A percentile compares a stretch with the other conserved stretches of the same genome.
phyloP scores from a whole-genome alignment of 1,140 invertebrate genomes.

The Laupala kohalensis region DNA sequence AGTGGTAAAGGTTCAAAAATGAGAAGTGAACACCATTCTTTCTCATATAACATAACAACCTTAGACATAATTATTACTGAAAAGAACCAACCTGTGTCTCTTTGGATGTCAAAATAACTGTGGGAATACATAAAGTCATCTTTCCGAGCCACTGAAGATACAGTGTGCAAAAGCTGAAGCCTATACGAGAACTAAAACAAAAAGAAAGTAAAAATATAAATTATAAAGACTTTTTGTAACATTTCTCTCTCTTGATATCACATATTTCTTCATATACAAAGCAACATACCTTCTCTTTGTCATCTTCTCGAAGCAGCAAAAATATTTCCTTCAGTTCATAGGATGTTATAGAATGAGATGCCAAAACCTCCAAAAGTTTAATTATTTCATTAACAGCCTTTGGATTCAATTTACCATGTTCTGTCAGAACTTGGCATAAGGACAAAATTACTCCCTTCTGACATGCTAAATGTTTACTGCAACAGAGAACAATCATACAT shows the following conservation, averaged over 20 bases:
- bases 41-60: no score
- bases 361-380: slow-evolving; percentile 39
- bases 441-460: slow-evolving; percentile 26
- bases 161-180: slow-evolving; percentile 28
- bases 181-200: slow-evolving; percentile 30
- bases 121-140: slow-evolving; percentile 28
- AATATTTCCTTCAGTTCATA: slow-evolving; percentile 41
- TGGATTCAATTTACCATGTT: slow-evolving; percentile 21
- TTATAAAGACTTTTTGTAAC: background rate
- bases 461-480: slow-evolving; percentile 28
- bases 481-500: slow-evolving; percentile 2
- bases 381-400: slow-evolving; percentile 35
- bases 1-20: no score
- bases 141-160: slow-evolving; percentile 33
- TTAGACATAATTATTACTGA: no score
- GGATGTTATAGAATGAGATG: slow-evolving; percentile 40
- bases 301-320: slow-evolving; percentile 28
- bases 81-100: slow-evolving; percentile 26
- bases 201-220: background rate
- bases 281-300: slow-evolving; percentile 20
- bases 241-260: background rate
- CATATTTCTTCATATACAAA: background rate
- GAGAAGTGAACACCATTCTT: no score
- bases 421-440: slow-evolving; percentile 27
- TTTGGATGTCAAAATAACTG: slow-evolving; percentile 38